These are phyloP conservation scores for Rotaria socialis DNA, from an alignment of 2,888 invertebrate genomes.

Conservation along the genomic window DNA sequence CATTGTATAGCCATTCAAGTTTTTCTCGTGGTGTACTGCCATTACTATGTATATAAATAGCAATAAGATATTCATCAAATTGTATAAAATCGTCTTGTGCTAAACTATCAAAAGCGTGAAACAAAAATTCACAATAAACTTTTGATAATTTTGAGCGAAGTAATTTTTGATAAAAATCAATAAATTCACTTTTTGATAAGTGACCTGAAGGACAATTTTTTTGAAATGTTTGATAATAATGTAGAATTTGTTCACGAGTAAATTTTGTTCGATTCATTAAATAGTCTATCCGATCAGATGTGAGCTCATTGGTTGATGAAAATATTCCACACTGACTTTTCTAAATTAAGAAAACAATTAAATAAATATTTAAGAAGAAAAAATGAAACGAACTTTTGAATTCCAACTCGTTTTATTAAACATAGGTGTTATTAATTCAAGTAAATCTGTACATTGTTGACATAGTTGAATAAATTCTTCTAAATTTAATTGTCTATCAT, in stretches of 20 bases:
- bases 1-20: constrained; percentile 23
- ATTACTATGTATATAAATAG: constrained; percentile 36
- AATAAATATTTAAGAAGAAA: not conserved
- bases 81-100: not conserved
- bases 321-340: not conserved
- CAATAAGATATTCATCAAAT: constrained; percentile 32
- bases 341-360: not conserved
- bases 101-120: not conserved
- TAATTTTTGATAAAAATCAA: not conserved
- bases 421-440: constrained; percentile 29
- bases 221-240: not conserved
- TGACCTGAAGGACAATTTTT: not conserved
- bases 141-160: not conserved
- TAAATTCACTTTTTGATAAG: not conserved
- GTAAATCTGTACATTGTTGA: constrained; percentile 24
- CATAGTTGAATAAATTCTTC: constrained; percentile 5
- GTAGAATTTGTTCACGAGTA: constrained; percentile 5
- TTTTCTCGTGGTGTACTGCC: constrained; percentile 7
- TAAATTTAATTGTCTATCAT: constrained; percentile 2
- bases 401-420: not conserved
- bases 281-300: not conserved
- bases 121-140: constrained; percentile 23
- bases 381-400: not conserved
- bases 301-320: not conserved
- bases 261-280: not conserved